Evolutionary conservation across 2,888 invertebrate species (phyloP).

Genomic region (Trissolcus brochymenae): DNA sequence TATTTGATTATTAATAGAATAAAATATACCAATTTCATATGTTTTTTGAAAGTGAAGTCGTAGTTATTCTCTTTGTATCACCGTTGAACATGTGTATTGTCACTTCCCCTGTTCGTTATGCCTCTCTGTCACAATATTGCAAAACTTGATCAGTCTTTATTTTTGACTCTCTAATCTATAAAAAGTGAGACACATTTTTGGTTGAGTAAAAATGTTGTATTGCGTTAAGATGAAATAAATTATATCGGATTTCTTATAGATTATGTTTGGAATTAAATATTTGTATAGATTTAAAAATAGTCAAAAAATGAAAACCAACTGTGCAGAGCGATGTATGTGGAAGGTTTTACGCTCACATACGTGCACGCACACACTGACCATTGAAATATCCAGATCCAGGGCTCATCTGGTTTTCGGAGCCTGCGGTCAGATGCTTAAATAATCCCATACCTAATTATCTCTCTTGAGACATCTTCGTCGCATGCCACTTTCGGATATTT

Average conservation of each 20-base stretch:
- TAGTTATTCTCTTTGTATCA: no score
- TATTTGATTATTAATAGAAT: no score
- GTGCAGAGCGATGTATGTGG: conserved; percentile 30
- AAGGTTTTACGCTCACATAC: conserved; percentile 28
- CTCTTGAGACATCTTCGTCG: conserved; percentile 60
- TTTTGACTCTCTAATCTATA: no score
- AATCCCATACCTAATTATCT: conserved; percentile 61
- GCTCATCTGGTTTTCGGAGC: conserved; percentile 57
- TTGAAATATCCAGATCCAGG: conserved; percentile 58
- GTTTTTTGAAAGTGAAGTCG: no score
- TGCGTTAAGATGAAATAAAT: no score
- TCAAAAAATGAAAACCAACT: conserved; percentile 42
- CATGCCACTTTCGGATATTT: conserved; percentile 58
- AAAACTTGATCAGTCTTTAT: no score
- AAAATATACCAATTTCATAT: no score
- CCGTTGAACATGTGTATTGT: no score
- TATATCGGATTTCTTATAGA: neutral
- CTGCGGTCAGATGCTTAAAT: conserved; percentile 59
- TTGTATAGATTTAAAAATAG: conserved; percentile 1
- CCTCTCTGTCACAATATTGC: no score
- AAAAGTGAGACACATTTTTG: no score
- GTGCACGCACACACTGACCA: conserved; percentile 41
- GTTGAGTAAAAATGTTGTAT: no score
- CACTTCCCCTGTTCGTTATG: no score
- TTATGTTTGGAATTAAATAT: neutral